Percentiles rank a stretch among this genome's conserved stretches.
Conservation (phyloP, 2,797 vertebrate species). For the Gallinago stenura region DNA sequence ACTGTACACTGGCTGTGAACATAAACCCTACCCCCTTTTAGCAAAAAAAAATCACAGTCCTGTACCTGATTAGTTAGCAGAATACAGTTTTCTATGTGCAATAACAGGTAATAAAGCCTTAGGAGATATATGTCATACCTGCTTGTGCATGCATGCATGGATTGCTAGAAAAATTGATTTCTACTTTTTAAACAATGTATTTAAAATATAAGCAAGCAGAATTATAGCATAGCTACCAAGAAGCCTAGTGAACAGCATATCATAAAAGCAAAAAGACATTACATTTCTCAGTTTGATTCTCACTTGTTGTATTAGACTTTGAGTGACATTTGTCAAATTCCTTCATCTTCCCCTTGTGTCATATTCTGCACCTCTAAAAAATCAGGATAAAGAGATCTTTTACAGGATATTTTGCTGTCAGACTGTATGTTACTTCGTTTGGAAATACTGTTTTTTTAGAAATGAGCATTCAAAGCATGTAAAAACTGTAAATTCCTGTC, state of each 20-base stretch:
- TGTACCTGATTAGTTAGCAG: neutral
- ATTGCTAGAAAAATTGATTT: neutral
- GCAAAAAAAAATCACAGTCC: neutral
- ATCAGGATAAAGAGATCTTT: neutral
- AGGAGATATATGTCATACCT: neutral
- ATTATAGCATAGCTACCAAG: fast-evolving
- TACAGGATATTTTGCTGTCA: neutral
- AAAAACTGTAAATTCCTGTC: neutral
- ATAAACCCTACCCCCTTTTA: fast-evolving
- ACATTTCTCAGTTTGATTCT: neutral
- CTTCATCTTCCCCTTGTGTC: neutral
- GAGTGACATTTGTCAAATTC: neutral
- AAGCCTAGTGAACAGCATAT: neutral
- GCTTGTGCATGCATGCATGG: neutral
- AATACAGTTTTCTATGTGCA: neutral
- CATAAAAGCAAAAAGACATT: neutral
- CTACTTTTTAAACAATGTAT: neutral
- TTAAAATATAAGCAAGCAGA: neutral
- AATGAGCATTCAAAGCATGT: neutral
- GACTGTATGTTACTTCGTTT: neutral
- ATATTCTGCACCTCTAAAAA: neutral
- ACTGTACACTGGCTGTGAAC: neutral
- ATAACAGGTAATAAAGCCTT: neutral
- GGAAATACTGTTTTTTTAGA: neutral
- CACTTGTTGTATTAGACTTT: neutral